Evolutionary conservation across 2,888 invertebrate genomes (phyloP).

Genomic region (Acleris laterana): DNA sequence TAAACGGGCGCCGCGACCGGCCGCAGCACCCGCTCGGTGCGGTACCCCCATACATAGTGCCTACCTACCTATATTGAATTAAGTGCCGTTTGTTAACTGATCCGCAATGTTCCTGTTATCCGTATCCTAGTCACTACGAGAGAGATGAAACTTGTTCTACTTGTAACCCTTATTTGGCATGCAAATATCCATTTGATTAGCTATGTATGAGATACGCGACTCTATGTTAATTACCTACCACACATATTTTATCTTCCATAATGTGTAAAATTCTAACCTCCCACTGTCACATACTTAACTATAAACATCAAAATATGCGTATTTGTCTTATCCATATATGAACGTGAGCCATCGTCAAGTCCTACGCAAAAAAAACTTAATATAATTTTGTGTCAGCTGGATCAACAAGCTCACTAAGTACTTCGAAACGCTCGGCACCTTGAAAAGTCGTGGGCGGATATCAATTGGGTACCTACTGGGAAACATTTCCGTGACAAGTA

Average conservation of each 20-base stretch:
- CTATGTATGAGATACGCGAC: conserved; percentile 11
- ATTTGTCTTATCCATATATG: conserved; percentile 39
- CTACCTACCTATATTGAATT: conserved; percentile 55
- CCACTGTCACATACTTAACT: conserved; percentile 49
- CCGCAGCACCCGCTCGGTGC: conserved; percentile 52
- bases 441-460: too few species aligned
- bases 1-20: conserved; percentile 70
- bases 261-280: conserved; percentile 46
- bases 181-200: not conserved
- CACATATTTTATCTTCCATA: conserved; percentile 42
- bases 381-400: conserved; percentile 23
- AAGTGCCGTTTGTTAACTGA: conserved; percentile 52
- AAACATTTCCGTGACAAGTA: too few species aligned
- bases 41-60: conserved; percentile 47
- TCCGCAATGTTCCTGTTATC: conserved; percentile 26
- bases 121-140: conserved; percentile 4
- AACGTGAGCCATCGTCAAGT: conserved; percentile 26
- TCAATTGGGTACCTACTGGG: too few species aligned
- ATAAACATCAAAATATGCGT: conserved; percentile 26
- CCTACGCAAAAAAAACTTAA: conserved; percentile 33
- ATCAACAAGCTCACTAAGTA: conserved; percentile 11
- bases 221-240: conserved; percentile 43
- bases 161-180: not conserved
- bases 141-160: conserved; percentile 2
- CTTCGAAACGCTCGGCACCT: too few species aligned